phyloP scores from a whole-genome alignment of 2,797 vertebrate genomes.

The Myripristis murdjan region DNA sequence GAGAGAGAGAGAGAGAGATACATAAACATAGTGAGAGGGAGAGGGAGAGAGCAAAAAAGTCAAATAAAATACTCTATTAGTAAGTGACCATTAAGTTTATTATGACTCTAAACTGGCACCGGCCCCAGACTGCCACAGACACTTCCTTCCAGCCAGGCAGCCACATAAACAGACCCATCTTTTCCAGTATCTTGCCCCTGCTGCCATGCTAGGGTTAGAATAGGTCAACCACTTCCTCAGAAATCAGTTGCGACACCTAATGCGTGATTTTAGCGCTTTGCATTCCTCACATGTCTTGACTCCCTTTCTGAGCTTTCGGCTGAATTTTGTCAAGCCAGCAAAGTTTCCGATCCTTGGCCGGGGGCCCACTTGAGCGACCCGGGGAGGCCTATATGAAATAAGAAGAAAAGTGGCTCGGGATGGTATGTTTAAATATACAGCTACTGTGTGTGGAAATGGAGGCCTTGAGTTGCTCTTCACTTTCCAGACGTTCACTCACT shows the following conservation, averaged over 20 bases:
- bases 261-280: slow-evolving; percentile 72
- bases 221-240: slow-evolving; percentile 74
- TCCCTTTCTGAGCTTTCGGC: slow-evolving; percentile 51
- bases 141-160: slow-evolving; percentile 64
- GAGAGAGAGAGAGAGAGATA: slow-evolving; percentile 18
- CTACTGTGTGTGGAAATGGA: slow-evolving; percentile 79
- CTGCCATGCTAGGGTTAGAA: slow-evolving; percentile 69
- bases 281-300: slow-evolving; percentile 76
- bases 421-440: slow-evolving; percentile 70
- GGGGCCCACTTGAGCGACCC: slow-evolving; percentile 47
- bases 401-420: slow-evolving; percentile 53
- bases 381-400: slow-evolving; percentile 57
- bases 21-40: slow-evolving; percentile 35
- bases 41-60: slow-evolving; percentile 24
- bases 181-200: slow-evolving; percentile 62
- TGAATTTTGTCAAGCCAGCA: slow-evolving; percentile 73
- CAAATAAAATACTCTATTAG: slow-evolving; percentile 37
- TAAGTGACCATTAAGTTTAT: slow-evolving; percentile 58
- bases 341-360: slow-evolving; percentile 61
- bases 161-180: slow-evolving; percentile 75
- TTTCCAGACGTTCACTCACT: slow-evolving; percentile 69
- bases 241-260: slow-evolving; percentile 80
- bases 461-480: slow-evolving; percentile 58
- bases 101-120: slow-evolving; percentile 60
- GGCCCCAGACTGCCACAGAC: slow-evolving; percentile 58